These are phyloP conservation scores for Marronus borbonicus DNA, from an alignment of 2,888 invertebrate species.

Conservation along the genomic window DNA sequence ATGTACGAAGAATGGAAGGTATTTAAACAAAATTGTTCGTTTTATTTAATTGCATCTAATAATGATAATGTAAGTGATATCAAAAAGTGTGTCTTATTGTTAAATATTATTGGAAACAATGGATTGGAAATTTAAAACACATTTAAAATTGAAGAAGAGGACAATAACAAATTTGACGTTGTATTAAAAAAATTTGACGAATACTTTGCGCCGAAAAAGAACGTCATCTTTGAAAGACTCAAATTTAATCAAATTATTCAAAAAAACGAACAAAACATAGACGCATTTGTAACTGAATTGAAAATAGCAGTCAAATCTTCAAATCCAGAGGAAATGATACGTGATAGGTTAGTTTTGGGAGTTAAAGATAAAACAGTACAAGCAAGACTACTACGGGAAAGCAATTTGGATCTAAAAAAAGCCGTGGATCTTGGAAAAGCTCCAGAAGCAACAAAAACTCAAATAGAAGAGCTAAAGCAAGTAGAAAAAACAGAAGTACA, in stretches of 20 bases:
- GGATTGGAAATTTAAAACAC: too few species aligned
- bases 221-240: background rate
- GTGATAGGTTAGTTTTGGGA: background rate
- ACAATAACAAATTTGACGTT: background rate
- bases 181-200: background rate
- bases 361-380: background rate
- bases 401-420: background rate
- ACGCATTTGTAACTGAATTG: background rate
- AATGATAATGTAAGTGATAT: too few species aligned
- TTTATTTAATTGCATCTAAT: too few species aligned
- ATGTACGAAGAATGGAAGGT: too few species aligned
- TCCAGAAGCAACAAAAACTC: background rate
- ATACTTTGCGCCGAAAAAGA: background rate
- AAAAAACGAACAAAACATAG: background rate
- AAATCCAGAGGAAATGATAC: background rate
- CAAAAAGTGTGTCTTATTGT: too few species aligned
- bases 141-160: background rate
- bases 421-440: too few species aligned
- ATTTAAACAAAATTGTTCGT: too few species aligned
- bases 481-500: background rate
- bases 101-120: too few species aligned
- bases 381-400: background rate
- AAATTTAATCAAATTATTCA: background rate
- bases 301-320: background rate
- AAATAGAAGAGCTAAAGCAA: slow-evolving; percentile 8